Percentiles rank a stretch among this genome's conserved stretches.
Conservation (phyloP, 2,888 invertebrate genomes). For the Autographa gamma region DNA sequence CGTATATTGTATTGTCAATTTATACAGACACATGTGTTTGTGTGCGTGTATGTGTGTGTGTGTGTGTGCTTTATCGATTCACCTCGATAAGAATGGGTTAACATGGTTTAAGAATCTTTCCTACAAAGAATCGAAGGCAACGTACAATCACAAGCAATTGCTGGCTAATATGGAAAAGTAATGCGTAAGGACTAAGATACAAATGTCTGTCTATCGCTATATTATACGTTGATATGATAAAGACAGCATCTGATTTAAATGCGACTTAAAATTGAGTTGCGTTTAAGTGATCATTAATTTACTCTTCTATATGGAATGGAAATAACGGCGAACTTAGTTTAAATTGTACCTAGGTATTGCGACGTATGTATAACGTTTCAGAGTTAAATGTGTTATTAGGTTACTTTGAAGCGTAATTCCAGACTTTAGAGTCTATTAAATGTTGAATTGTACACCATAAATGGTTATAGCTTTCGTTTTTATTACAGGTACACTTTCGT, state of each 20-base stretch:
- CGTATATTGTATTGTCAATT: slow-evolving; percentile 38
- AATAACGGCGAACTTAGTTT: no score
- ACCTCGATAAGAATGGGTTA: slow-evolving; percentile 17
- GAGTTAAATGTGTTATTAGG: slow-evolving; percentile 1
- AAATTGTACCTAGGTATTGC: not conserved
- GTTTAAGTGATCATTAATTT: no score
- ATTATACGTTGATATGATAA: no score
- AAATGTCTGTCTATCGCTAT: no score
- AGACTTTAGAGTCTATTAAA: not conserved
- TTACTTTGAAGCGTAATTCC: slow-evolving; percentile 1
- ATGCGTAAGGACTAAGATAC: no score
- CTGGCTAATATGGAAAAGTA: not conserved
- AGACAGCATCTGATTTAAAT: no score
- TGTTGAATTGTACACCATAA: not conserved
- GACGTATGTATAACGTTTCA: not conserved
- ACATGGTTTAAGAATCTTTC: slow-evolving; percentile 5
- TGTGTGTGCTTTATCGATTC: slow-evolving; percentile 19
- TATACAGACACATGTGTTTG: slow-evolving; percentile 7
- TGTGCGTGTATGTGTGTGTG: not conserved
- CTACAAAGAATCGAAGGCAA: not conserved
- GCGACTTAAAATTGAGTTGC: no score
- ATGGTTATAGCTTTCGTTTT: not conserved
- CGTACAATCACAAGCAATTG: not conserved
- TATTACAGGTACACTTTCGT: no score
- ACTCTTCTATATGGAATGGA: no score